Evolutionary conservation across 2,888 invertebrate species (phyloP).

Genomic region (Leptodirus hochenwartii): DNA sequence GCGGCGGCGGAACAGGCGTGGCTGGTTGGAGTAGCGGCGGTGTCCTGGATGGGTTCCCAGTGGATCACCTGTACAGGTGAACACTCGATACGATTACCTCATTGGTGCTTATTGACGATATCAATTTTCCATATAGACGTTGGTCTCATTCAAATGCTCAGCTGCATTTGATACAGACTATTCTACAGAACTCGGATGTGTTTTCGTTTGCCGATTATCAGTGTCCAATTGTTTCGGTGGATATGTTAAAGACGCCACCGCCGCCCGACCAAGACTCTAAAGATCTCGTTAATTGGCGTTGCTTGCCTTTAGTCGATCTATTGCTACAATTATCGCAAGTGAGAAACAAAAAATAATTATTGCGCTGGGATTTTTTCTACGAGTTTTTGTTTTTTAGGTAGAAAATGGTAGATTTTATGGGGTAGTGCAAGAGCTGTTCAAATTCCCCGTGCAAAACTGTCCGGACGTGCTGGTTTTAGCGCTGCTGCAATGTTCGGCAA

Average conservation of each 20-base stretch:
- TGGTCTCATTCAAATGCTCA: slow-evolving; percentile 93
- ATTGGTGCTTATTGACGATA: no score
- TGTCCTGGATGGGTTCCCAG: slow-evolving; percentile 60
- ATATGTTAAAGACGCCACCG: slow-evolving; percentile 82
- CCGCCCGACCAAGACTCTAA: slow-evolving; percentile 93
- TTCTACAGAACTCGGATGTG: slow-evolving; percentile 80
- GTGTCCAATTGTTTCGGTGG: slow-evolving; percentile 43
- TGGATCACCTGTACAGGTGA: slow-evolving; percentile 76
- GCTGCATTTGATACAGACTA: slow-evolving; percentile 70
- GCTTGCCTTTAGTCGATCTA: slow-evolving; percentile 77
- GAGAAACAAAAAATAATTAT: no score
- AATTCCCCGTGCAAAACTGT: slow-evolving; percentile 80
- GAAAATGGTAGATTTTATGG: slow-evolving; percentile 67
- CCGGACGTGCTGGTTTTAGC: slow-evolving; percentile 87
- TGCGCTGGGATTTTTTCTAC: slow-evolving; percentile 58
- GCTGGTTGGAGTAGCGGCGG: slow-evolving; percentile 50
- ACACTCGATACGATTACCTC: no score
- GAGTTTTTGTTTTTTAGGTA: slow-evolving; percentile 21
- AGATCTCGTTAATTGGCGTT: slow-evolving; percentile 86
- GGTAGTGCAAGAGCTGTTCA: slow-evolving; percentile 75
- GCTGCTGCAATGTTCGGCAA: slow-evolving; percentile 73
- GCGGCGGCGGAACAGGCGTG: no score
- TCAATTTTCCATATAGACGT: no score
- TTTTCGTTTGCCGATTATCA: slow-evolving; percentile 89
- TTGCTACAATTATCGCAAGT: slow-evolving; percentile 74